Evolutionary conservation across 2,888 invertebrate species (phyloP).

Genomic region (Ceriagrion tenellum): DNA sequence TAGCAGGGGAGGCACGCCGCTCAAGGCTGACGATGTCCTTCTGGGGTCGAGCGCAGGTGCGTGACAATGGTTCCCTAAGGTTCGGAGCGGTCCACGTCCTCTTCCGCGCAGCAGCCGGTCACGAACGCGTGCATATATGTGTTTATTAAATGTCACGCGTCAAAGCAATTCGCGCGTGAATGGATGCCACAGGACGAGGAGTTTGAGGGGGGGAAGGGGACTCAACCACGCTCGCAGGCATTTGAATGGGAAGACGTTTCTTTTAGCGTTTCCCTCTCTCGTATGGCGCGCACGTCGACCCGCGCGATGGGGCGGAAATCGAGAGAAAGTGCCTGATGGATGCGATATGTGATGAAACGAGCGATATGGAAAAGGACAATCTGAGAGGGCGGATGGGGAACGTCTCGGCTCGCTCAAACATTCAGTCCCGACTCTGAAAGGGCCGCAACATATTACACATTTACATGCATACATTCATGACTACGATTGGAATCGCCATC

Average conservation of each 20-base stretch:
- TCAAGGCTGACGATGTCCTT: not conserved
- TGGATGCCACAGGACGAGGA: not conserved
- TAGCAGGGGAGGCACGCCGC: not conserved
- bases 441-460: too few relatives aligned
- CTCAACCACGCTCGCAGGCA: too few relatives aligned
- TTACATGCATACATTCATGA: too few relatives aligned
- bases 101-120: not conserved
- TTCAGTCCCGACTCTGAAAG: not conserved
- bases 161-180: not conserved
- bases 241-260: not conserved
- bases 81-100: not conserved
- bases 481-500: too few relatives aligned
- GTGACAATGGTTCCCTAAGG: not conserved
- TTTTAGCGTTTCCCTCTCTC: not conserved
- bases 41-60: not conserved
- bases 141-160: constrained; percentile 18
- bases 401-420: not conserved
- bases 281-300: not conserved
- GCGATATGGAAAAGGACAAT: constrained; percentile 20
- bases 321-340: not conserved
- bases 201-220: too few relatives aligned
- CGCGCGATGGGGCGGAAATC: constrained; percentile 17
- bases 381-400: not conserved
- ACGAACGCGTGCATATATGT: not conserved
- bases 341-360: constrained; percentile 1